These are phyloP conservation scores for Melanostoma scalare DNA, from an alignment of 2,888 invertebrate species.

Conservation along the genomic window DNA sequence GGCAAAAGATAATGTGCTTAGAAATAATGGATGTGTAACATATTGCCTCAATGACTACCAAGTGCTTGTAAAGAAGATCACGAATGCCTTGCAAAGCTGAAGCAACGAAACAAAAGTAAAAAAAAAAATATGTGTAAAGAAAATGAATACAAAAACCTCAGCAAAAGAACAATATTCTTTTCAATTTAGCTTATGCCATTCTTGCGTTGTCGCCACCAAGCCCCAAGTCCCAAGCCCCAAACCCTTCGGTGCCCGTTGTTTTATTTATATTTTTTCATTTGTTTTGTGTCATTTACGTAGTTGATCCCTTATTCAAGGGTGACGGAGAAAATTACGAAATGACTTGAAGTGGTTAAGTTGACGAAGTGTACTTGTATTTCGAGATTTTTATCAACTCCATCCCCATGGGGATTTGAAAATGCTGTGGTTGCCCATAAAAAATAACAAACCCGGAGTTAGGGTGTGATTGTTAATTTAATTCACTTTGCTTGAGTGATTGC, in stretches of 20 bases:
- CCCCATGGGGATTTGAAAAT: conserved; percentile 17
- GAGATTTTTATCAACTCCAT: conserved; percentile 63
- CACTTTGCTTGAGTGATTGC: conserved; percentile 67
- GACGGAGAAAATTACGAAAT: conserved; percentile 42
- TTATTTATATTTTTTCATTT: conserved; percentile 38
- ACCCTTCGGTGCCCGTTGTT: conserved; percentile 24
- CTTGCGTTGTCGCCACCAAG: not conserved
- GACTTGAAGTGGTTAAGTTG: conserved; percentile 70
- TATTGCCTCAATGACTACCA: conserved; percentile 66
- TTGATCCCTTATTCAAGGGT: conserved; percentile 51
- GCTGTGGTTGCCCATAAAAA: conserved; percentile 1
- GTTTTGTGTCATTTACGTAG: conserved; percentile 61
- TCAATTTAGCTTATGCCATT: conserved; percentile 56
- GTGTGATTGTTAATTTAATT: conserved; percentile 68
- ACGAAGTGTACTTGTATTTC: conserved; percentile 61
- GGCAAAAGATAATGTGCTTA: conserved; percentile 60
- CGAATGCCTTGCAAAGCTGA: conserved; percentile 14
- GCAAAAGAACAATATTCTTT: conserved; percentile 54
- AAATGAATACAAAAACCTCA: conserved; percentile 23
- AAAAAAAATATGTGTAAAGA: conserved; percentile 22
- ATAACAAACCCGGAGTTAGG: conserved; percentile 4
- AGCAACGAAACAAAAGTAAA: not conserved
- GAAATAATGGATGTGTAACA: conserved; percentile 70
- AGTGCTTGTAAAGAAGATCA: conserved; percentile 50
- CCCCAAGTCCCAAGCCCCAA: not conserved